A percentile compares a stretch with the other conserved stretches of the same genome.
These are phyloP conservation scores for Neoscelio sp. DNA, from an alignment of 2,888 invertebrate species.

Conservation along the genomic window DNA sequence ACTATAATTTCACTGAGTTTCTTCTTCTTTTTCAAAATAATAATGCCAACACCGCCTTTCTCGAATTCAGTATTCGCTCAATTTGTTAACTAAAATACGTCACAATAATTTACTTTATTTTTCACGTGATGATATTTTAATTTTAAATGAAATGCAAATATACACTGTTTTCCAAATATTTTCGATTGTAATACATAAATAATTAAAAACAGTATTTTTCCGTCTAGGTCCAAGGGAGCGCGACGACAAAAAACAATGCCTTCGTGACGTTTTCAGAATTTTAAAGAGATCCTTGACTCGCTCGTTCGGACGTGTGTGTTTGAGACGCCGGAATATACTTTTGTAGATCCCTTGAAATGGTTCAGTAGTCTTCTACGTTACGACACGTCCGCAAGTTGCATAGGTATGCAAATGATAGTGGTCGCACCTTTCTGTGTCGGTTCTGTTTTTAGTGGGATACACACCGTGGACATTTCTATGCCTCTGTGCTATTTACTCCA, in stretches of 20 bases:
- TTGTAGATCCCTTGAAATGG: slow-evolving; percentile 27
- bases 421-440: slow-evolving; percentile 28
- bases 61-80: not conserved
- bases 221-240: not conserved
- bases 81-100: not conserved
- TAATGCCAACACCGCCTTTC: not conserved
- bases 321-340: slow-evolving; percentile 28
- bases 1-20: slow-evolving; percentile 8
- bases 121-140: not conserved
- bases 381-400: slow-evolving; percentile 33
- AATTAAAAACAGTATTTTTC: not conserved
- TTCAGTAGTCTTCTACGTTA: slow-evolving; percentile 42
- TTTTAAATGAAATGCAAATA: not conserved
- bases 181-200: not conserved
- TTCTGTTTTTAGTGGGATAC: slow-evolving; percentile 25
- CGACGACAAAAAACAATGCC: slow-evolving; percentile 2
- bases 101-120: not conserved
- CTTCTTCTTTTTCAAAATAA: not conserved
- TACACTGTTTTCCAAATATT: not conserved
- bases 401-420: slow-evolving; percentile 45
- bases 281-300: slow-evolving; percentile 1
- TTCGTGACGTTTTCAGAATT: slow-evolving; percentile 14
- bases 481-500: slow-evolving; percentile 29
- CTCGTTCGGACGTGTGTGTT: slow-evolving; percentile 1
- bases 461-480: slow-evolving; percentile 19